phyloP scores from a whole-genome alignment of 2,113 vertebrate species.

The Paramisgurnus dabryanus region DNA sequence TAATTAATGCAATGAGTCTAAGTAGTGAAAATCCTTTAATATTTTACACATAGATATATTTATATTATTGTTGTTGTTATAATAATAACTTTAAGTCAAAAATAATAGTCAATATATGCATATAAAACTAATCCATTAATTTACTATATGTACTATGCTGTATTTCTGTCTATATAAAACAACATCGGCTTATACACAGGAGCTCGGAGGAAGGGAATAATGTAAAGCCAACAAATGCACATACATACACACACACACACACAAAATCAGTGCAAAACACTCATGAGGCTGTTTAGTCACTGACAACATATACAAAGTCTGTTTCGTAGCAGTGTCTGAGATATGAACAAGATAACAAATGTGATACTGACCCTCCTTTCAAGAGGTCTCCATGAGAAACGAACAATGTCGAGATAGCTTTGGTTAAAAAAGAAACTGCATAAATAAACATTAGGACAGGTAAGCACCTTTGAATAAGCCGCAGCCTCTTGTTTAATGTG shows the following conservation, averaged over 20 bases:
- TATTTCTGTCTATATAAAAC: slow-evolving; percentile 70
- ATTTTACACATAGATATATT: slow-evolving; percentile 71
- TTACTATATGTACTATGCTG: slow-evolving; percentile 74
- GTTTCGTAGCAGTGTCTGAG: neutral
- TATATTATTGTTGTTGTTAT: slow-evolving; percentile 77
- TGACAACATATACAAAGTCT: slow-evolving; percentile 25
- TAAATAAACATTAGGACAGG: slow-evolving; percentile 33
- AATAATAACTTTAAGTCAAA: slow-evolving; percentile 75
- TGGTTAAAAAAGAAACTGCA: slow-evolving; percentile 24
- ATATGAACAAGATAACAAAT: slow-evolving; percentile 20
- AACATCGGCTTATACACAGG: slow-evolving; percentile 72
- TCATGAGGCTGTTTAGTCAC: slow-evolving; percentile 28
- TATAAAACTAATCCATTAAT: slow-evolving; percentile 81
- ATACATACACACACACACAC: slow-evolving; percentile 73
- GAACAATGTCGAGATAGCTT: neutral
- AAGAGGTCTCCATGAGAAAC: slow-evolving; percentile 11
- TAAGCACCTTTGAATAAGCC: slow-evolving; percentile 36
- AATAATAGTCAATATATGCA: slow-evolving; percentile 78
- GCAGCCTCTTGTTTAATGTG: slow-evolving; percentile 22
- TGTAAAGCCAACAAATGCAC: slow-evolving; percentile 69
- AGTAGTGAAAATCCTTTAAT: slow-evolving; percentile 72
- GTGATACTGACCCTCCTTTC: slow-evolving; percentile 13
- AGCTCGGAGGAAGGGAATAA: slow-evolving; percentile 65
- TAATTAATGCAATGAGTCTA: neutral
- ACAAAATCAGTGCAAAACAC: slow-evolving; percentile 55